Base-by-base conservation (phyloP, 2,888 invertebrate genomes). In the Acleris emargana region DNA sequence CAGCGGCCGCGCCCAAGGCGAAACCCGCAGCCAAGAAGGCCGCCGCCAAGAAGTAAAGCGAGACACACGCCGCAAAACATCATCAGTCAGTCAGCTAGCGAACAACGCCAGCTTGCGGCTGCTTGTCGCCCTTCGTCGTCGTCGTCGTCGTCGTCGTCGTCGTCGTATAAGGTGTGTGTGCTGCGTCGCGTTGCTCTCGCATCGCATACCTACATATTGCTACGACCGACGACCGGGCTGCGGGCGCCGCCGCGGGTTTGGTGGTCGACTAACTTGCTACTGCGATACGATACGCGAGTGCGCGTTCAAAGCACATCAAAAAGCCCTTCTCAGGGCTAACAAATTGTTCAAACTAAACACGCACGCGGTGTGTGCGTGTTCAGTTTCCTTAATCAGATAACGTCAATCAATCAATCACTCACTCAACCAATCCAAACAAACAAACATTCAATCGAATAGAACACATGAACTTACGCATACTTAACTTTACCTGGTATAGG, bases 1-100 rank as follows among this genome's bases (percentile, higher is more conserved):
- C 76, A 22, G 69, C 76, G 58, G 73, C 70, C 59, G 72, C 75
- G 9, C 73, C 78, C 57, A 76, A 73, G 67, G 71, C 75, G 28
- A 73, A 68, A 43, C 69, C 71, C 52, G 69, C 69, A 28, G 68
- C 74, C 3, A 73, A 75, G 60, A 75, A 71, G 55, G 64, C 72
- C 11, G 62, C 66, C 59, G 55, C 66, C 5, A 64, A 66, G 52
- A 61, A 66, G 55, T 49, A 58, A 32, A 38, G 18, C 20, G 17
- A 38, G 52, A n/a, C n/a, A 52, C 52, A 17, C 4, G 16, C 25
- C 28, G 11, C 16, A 52, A 28, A 28, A 52, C 28, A 25, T n/a
- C n/a, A n/a, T n/a, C n/a, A n/a, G n/a, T n/a, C n/a, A n/a, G n/a
- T 53, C 43, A n/a, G 43, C n/a, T 5, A 16, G 42, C 16, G 32